phyloP scores from a whole-genome alignment of 2,797 vertebrate species.

The Pseudocheirus occidentalis region DNA sequence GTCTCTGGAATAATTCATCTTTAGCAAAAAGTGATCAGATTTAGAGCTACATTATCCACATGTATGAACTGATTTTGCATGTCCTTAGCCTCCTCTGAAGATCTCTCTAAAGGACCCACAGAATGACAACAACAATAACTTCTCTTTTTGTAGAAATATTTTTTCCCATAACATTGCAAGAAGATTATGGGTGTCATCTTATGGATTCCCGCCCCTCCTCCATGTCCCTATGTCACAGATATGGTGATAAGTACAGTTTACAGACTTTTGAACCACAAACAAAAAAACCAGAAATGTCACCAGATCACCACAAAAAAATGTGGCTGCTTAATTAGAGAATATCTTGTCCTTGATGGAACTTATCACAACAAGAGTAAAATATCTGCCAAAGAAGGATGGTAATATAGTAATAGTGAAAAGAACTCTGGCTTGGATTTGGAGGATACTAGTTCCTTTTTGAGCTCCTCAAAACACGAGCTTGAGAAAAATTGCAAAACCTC shows the following conservation, averaged over 20 bases:
- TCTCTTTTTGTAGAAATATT: no score
- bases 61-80: slow-evolving; percentile 40
- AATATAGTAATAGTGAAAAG: not conserved
- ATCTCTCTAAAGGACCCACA: not conserved
- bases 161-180: not conserved
- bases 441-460: not conserved
- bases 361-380: not conserved
- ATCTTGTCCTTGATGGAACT: not conserved
- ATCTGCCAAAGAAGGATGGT: not conserved
- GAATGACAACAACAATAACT: not conserved
- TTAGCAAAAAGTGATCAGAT: slow-evolving; percentile 53
- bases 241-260: not conserved
- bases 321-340: not conserved
- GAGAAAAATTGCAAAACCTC: not conserved
- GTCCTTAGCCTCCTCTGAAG: slow-evolving; percentile 3
- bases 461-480: not conserved
- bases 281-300: not conserved
- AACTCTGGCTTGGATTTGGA: not conserved
- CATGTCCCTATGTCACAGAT: not conserved
- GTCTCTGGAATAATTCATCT: slow-evolving; percentile 57
- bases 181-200: not conserved
- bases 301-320: not conserved
- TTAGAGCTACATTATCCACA: slow-evolving; percentile 17
- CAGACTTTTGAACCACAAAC: not conserved
- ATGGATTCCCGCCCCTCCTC: slow-evolving; percentile 3